A percentile compares a stretch with the other conserved stretches of the same genome.
Evolutionary conservation across 2,888 invertebrate species (phyloP).

Genomic region (Pristionchus arcanus): DNA sequence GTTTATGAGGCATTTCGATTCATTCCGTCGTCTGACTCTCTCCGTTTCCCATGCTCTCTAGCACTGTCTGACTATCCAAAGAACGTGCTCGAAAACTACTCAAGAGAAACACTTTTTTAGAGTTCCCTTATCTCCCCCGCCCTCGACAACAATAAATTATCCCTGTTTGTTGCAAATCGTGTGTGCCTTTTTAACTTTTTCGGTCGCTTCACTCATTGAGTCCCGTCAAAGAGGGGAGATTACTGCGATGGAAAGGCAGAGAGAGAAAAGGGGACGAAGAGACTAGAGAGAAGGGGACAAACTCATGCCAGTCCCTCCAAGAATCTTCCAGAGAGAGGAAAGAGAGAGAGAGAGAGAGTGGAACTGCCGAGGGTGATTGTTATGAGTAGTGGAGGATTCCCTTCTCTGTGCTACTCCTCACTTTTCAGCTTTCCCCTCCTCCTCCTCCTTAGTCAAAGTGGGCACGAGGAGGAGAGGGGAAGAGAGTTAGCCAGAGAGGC

Average conservation of each 20-base stretch:
- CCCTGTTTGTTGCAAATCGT: neutral
- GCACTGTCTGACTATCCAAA: too few species aligned
- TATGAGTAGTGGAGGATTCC: neutral
- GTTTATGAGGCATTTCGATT: neutral
- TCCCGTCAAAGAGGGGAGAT: neutral
- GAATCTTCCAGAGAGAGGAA: neutral
- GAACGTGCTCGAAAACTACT: too few species aligned
- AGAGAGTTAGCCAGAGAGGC: conserved; percentile 7
- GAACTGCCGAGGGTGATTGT: neutral
- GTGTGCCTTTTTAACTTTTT: neutral
- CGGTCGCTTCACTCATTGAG: neutral
- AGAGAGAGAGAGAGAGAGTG: neutral
- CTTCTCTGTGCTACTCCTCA: conserved; percentile 13
- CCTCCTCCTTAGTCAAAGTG: conserved; percentile 29
- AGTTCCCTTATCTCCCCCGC: neutral
- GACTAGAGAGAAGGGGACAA: neutral
- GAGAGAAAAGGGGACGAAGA: neutral
- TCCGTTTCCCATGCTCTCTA: too few species aligned
- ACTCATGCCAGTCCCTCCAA: neutral
- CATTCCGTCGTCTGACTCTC: neutral
- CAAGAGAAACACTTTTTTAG: neutral
- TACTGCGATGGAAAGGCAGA: neutral
- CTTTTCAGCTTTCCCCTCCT: conserved; percentile 33
- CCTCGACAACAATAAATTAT: neutral
- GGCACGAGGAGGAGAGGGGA: neutral